Base-by-base conservation (phyloP, 2,113 vertebrate genomes). In the Megaceryle maxima region DNA sequence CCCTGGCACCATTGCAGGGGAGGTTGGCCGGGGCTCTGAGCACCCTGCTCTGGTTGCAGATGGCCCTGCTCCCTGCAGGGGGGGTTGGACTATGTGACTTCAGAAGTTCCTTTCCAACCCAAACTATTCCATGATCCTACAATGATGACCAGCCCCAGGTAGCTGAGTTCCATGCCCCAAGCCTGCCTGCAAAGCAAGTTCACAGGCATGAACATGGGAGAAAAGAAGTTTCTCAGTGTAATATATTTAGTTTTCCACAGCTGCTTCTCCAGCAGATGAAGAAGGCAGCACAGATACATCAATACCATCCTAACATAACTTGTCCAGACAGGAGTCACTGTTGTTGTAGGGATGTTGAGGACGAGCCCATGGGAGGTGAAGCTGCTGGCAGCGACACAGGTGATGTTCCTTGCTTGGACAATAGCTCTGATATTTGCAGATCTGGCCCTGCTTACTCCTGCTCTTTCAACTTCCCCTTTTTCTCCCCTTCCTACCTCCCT, bases 201-300 rank as follows among this genome's bases (percentile, higher is more conserved):
- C 39, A 19, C 1, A 1, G 31, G 5, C 39, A 11, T 1, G 1
- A 25, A 41, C 9, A 2, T 0, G 2, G 64, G 53, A n/a, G 53
- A 63, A 60, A 29, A 68, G 31, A 78, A 80, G 69, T 63, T 59
- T 62, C n/a, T 31, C 13, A 0, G 0, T 44, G 56, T 37, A 39
- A 53, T 16, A 1, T 1, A 28, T 35, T 29, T 24, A 16, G 22
- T 63, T 77, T 78, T 33, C 43, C 11, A 10, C 10, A 11, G 21
- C 24, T 29, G 43, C 64, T 81, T 22, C 56, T 41, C 46, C 44
- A 85, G 46, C 24, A 44, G 55, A 37, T 31, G 4, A 22, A 56
- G 91, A 83, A 37, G 10, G 4, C 56, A 48, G 19, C 46, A n/a
- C 33, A 25, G 15, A 16, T 0, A 10, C 51, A 20, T 41, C 19